Evolutionary conservation across 1,140 invertebrate genomes (phyloP).

Genomic region (Zaprionus nigranus): DNA sequence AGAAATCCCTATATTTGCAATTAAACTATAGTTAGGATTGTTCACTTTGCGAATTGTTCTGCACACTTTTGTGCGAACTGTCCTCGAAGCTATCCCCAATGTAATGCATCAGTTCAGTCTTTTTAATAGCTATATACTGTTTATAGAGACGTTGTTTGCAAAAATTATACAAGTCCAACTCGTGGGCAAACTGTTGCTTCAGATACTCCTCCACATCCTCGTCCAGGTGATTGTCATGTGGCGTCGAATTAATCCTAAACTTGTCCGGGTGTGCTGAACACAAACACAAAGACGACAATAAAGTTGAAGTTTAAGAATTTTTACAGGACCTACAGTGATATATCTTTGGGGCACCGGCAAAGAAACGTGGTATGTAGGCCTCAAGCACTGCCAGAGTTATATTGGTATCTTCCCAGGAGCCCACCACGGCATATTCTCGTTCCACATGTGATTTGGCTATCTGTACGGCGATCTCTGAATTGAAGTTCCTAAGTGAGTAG

Average conservation of each 20-base stretch:
- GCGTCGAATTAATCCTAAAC: conserved; percentile 88
- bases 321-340: conserved; percentile 69
- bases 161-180: conserved; percentile 96
- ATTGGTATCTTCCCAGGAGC: conserved; percentile 94
- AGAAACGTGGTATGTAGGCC: conserved; percentile 93
- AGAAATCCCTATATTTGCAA: conserved; percentile 7
- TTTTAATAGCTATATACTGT: conserved; percentile 90
- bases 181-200: conserved; percentile 82
- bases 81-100: conserved; percentile 8
- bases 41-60: background rate
- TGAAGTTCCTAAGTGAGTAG: conserved; percentile 89
- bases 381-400: conserved; percentile 92
- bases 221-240: conserved; percentile 68
- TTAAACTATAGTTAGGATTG: background rate
- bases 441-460: conserved; percentile 93
- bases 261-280: conserved; percentile 84
- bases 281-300: conserved; percentile 88
- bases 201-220: conserved; percentile 68
- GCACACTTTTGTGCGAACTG: background rate
- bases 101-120: conserved; percentile 51
- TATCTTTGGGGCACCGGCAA: conserved; percentile 88
- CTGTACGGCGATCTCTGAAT: conserved; percentile 91
- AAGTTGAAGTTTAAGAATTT: background rate
- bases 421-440: conserved; percentile 93
- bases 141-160: conserved; percentile 93